Evolutionary conservation across 2,888 invertebrate species (phyloP).

Genomic region (Andrena marginata): DNA sequence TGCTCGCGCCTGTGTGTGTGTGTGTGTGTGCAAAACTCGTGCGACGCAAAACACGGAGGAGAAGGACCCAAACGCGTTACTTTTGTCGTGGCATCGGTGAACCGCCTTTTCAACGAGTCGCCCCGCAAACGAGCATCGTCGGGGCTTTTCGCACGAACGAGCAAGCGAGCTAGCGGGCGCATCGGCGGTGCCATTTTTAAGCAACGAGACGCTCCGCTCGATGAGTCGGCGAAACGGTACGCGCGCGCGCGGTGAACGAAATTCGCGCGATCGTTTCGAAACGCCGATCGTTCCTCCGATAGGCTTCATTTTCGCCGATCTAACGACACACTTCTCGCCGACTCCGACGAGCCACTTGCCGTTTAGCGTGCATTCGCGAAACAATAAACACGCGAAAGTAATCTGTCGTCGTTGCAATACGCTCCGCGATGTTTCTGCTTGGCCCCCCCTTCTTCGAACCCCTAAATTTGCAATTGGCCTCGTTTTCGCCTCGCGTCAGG

Average conservation of each 20-base stretch:
- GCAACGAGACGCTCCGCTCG: conserved; percentile 47
- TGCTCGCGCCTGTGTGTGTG: conserved; percentile 15
- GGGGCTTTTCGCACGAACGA: conserved; percentile 34
- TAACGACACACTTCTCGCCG: conserved; percentile 51
- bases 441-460: conserved; percentile 9
- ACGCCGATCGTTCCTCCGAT: conserved; percentile 31
- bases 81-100: conserved; percentile 5
- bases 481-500: conserved; percentile 40
- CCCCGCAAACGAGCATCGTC: conserved; percentile 38
- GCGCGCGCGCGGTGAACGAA: conserved; percentile 44
- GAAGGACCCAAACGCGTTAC: conserved; percentile 27
- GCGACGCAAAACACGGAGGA: conserved; percentile 51
- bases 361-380: not conserved
- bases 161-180: not conserved
- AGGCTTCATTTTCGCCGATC: conserved; percentile 45
- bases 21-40: conserved; percentile 31
- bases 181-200: conserved; percentile 49
- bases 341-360: not conserved
- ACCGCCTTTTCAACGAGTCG: conserved; percentile 37
- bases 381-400: conserved; percentile 41
- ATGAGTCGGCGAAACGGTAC: conserved; percentile 60
- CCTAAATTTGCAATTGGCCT: conserved; percentile 55
- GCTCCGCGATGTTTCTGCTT: conserved; percentile 31
- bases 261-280: conserved; percentile 51
- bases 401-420: conserved; percentile 51